Conservation (phyloP, 2,888 invertebrate genomes). For the Agrotis segetum region DNA sequence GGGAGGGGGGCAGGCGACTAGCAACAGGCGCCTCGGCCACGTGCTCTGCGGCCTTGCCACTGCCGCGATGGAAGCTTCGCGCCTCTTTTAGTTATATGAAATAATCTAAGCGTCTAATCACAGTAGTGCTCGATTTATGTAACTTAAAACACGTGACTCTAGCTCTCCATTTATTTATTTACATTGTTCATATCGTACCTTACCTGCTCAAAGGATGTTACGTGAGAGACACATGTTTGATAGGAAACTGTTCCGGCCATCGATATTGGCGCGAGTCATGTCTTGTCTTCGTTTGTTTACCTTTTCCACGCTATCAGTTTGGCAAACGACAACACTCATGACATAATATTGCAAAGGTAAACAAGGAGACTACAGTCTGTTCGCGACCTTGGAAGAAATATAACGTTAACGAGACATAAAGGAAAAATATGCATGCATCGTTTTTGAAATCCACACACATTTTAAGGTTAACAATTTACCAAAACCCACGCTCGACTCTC, state of each 20-base stretch:
- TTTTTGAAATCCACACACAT: constrained; percentile 19
- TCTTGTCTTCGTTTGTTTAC: constrained; percentile 53
- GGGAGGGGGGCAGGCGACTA: constrained; percentile 73
- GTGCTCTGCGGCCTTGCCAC: constrained; percentile 88
- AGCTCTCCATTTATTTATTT: constrained; percentile 38
- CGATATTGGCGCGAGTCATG: constrained; percentile 19
- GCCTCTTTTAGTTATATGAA: constrained; percentile 85
- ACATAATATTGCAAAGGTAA: constrained; percentile 42
- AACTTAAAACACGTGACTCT: constrained; percentile 36
- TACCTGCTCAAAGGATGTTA: constrained; percentile 7
- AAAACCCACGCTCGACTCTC: constrained; percentile 30
- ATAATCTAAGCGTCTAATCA: constrained; percentile 56
- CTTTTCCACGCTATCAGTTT: constrained; percentile 51
- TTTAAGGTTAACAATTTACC: constrained; percentile 35
- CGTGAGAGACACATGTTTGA: constrained; percentile 1
- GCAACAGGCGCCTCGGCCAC: constrained; percentile 89
- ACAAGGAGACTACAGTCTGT: constrained; percentile 14
- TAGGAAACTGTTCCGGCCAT: constrained; percentile 26
- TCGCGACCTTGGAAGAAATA: constrained; percentile 35
- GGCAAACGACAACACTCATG: constrained; percentile 40
- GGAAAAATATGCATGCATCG: constrained; percentile 8
- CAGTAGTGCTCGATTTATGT: constrained; percentile 40
- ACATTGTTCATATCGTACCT: constrained; percentile 21
- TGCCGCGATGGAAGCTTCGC: constrained; percentile 84
- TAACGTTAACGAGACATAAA: background rate